These are phyloP conservation scores for Unio pictorum DNA, from an alignment of 2,888 invertebrate species.

Conservation along the genomic window DNA sequence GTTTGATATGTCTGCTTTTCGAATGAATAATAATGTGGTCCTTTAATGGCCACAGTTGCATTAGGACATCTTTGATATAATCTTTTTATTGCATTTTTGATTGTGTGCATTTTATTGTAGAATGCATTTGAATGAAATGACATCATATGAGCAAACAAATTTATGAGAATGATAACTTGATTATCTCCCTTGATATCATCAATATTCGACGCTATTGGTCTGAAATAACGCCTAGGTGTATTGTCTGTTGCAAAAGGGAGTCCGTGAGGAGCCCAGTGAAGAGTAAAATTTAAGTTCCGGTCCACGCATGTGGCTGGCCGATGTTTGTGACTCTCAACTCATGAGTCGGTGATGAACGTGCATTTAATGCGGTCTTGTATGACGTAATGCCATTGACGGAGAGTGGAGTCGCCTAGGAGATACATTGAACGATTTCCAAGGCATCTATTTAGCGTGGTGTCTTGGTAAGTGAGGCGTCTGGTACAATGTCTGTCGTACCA, in stretches of 20 bases:
- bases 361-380: conserved; percentile 17
- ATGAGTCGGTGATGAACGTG: conserved; percentile 18
- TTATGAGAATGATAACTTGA: conserved; percentile 11
- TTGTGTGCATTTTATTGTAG: conserved; percentile 13
- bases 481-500: conserved; percentile 12
- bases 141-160: conserved; percentile 21
- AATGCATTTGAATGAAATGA: conserved; percentile 25
- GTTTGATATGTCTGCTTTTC: too few relatives aligned
- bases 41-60: conserved; percentile 24
- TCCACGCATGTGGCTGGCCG: conserved; percentile 20
- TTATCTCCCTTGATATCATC: conserved; percentile 11
- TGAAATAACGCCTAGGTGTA: conserved; percentile 24
- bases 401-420: conserved; percentile 25
- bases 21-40: conserved; percentile 29
- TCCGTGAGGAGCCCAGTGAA: conserved; percentile 19
- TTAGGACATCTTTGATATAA: conserved; percentile 13
- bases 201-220: conserved; percentile 13
- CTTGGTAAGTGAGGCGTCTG: not conserved
- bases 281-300: conserved; percentile 12
- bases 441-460: conserved; percentile 1
- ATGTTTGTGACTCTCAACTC: conserved; percentile 23
- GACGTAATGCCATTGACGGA: conserved; percentile 16
- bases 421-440: conserved; percentile 14
- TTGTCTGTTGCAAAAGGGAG: conserved; percentile 30
- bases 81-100: conserved; percentile 11